These are phyloP conservation scores for Hipposideros larvatus DNA, from an alignment of 2,797 vertebrate genomes.

Conservation along the genomic window DNA sequence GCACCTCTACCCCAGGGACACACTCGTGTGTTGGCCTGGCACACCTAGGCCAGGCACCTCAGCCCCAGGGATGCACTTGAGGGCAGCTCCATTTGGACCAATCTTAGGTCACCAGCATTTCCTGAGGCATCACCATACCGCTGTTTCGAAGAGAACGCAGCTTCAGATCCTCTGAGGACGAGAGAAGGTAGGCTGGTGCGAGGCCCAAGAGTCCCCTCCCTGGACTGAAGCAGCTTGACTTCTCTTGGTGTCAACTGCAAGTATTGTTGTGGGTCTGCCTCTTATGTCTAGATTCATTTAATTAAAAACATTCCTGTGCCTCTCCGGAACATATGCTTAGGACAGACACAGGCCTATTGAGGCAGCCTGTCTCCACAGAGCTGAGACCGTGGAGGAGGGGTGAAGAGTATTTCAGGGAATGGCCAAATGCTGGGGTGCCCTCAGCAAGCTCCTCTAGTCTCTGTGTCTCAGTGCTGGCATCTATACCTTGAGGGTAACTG, in stretches of 20 bases:
- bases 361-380: neutral
- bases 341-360: neutral
- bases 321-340: neutral
- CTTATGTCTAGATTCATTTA: neutral
- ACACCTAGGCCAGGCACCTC: too few relatives aligned
- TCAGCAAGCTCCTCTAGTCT: neutral
- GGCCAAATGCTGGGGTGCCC: too few relatives aligned
- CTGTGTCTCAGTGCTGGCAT: neutral
- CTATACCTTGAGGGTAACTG: neutral
- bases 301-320: neutral
- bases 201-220: neutral
- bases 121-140: neutral
- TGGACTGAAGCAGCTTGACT: too few relatives aligned
- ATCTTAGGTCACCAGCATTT: neutral
- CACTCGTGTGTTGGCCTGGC: too few relatives aligned
- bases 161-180: neutral
- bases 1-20: too few relatives aligned
- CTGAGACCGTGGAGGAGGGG: rapidly evolving
- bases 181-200: neutral
- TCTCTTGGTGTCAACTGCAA: neutral
- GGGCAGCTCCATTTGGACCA: neutral
- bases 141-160: neutral
- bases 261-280: neutral
- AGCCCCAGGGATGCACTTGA: neutral
- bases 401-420: neutral